phyloP scores from a whole-genome alignment of 2,888 invertebrate genomes.

The Agrochola lychnidis region DNA sequence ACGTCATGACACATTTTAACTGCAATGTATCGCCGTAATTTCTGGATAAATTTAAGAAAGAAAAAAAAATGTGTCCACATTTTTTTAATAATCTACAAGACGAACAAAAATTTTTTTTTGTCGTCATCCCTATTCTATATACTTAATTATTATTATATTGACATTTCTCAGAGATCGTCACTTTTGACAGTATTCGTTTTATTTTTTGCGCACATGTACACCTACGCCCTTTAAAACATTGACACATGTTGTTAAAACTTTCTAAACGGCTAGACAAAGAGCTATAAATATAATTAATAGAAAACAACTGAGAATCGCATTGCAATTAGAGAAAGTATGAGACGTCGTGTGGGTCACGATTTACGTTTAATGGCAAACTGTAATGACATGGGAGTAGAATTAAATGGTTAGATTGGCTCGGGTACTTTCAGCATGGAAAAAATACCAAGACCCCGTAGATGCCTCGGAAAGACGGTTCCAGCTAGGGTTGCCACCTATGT shows the following conservation, averaged over 20 bases:
- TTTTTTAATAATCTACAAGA: no score
- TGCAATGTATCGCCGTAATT: no score
- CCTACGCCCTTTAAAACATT: constrained; percentile 29
- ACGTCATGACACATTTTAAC: no score
- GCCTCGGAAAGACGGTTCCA: no score
- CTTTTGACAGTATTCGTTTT: no score
- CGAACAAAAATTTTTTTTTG: no score
- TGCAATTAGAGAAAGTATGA: constrained; percentile 63
- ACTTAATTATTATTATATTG: no score
- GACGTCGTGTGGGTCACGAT: constrained; percentile 28
- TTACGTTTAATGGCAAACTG: constrained; percentile 8
- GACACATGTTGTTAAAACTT: constrained; percentile 45
- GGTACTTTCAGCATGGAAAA: not conserved
- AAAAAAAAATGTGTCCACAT: no score
- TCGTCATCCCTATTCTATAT: no score
- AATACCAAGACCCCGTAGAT: not conserved
- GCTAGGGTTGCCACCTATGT: no score
- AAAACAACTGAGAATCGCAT: constrained; percentile 54
- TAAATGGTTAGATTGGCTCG: not conserved
- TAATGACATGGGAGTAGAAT: not conserved
- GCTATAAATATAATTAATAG: constrained; percentile 60
- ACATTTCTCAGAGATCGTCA: no score
- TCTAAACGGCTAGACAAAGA: constrained; percentile 58
- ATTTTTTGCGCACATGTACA: not conserved
- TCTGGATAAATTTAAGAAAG: no score